Evolutionary conservation across 2,888 invertebrate species (phyloP).

Genomic region (Morpho helenor): DNA sequence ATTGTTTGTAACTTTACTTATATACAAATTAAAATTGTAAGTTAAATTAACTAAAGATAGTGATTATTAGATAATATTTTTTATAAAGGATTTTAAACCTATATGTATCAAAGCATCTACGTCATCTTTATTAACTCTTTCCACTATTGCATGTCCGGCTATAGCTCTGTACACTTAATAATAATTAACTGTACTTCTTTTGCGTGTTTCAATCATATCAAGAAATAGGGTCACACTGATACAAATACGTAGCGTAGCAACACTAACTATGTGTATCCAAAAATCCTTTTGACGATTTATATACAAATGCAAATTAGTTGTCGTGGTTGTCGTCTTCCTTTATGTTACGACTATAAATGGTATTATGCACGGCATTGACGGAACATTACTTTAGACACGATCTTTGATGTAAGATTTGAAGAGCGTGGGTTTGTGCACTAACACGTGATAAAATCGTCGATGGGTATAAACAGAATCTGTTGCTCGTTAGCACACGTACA

Average conservation of each 20-base stretch:
- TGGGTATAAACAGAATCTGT: slow-evolving; percentile 32
- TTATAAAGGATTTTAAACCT: no score
- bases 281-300: slow-evolving; percentile 3
- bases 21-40: background rate
- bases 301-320: slow-evolving; percentile 2
- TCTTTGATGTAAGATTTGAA: slow-evolving; percentile 40
- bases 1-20: background rate
- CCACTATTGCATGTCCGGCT: slow-evolving; percentile 68
- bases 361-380: slow-evolving; percentile 50
- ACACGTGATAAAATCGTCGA: slow-evolving; percentile 43
- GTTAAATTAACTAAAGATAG: no score
- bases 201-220: slow-evolving; percentile 64
- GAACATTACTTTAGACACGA: slow-evolving; percentile 44
- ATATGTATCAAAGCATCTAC: no score
- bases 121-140: slow-evolving; percentile 14
- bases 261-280: background rate
- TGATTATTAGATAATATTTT: no score
- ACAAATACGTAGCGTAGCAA: slow-evolving; percentile 4
- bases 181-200: slow-evolving; percentile 72
- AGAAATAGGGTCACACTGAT: slow-evolving; percentile 57
- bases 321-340: slow-evolving; percentile 17
- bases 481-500: slow-evolving; percentile 30
- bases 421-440: slow-evolving; percentile 47
- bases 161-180: slow-evolving; percentile 60
- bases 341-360: slow-evolving; percentile 32